These are phyloP conservation scores for Sussaba pulchella DNA, from an alignment of 2,888 invertebrate genomes.

Conservation along the genomic window DNA sequence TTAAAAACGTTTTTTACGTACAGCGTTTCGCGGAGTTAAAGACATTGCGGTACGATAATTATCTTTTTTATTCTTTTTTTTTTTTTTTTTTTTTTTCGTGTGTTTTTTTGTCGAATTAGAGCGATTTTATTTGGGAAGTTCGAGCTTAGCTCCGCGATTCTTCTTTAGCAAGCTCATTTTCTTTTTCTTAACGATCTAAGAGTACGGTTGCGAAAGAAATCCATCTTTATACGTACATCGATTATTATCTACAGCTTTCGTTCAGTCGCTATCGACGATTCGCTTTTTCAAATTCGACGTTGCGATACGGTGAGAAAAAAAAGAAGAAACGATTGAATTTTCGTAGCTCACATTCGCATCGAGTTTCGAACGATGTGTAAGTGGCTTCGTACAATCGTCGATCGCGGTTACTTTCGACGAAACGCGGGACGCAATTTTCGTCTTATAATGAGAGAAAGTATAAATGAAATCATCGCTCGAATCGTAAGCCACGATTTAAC, in stretches of 20 bases:
- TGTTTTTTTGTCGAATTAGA: no score
- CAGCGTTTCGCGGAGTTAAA: background rate
- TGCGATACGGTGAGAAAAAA: background rate
- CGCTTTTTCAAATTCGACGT: background rate
- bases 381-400: no score
- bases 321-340: background rate
- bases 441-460: constrained; percentile 15
- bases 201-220: constrained; percentile 17
- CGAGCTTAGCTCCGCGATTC: background rate
- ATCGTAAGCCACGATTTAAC: constrained; percentile 23
- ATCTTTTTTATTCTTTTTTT: background rate
- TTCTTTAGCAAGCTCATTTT: background rate
- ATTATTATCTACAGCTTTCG: constrained; percentile 10
- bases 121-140: background rate
- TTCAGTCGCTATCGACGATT: background rate
- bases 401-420: background rate
- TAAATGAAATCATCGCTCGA: constrained; percentile 53
- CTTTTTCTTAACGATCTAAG: constrained; percentile 7
- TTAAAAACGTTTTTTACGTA: background rate
- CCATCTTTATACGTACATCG: background rate
- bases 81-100: constrained; percentile 3
- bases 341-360: background rate
- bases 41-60: constrained; percentile 20
- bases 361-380: no score
- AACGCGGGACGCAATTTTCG: background rate